phyloP scores from a whole-genome alignment of 2,113 vertebrate species.

The Urocynchramus pylzowi region DNA sequence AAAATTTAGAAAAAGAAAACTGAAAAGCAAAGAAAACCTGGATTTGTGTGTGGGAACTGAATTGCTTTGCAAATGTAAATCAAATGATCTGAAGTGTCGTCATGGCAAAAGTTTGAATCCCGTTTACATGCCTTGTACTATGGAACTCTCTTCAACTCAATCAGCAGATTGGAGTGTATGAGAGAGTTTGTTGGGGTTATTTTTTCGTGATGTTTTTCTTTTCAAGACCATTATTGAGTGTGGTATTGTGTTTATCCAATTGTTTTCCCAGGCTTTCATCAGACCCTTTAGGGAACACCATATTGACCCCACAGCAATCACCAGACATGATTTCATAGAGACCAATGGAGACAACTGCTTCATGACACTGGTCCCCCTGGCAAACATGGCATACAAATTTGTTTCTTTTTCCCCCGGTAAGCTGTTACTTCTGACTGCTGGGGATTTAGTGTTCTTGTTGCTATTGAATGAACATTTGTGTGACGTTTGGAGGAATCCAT shows the following conservation, averaged over 20 bases:
- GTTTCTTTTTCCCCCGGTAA: slow-evolving; percentile 84
- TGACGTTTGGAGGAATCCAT: not conserved
- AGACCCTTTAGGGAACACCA: slow-evolving; percentile 96
- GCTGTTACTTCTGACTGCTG: not conserved
- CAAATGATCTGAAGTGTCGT: not conserved
- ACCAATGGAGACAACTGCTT: slow-evolving; percentile 99
- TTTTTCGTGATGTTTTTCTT: not conserved
- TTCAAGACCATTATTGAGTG: not conserved
- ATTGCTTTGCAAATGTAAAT: not conserved
- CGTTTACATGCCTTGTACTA: not conserved
- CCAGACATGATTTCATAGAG: slow-evolving; percentile 96
- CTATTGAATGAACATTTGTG: not conserved
- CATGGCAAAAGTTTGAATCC: not conserved
- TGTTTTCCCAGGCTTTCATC: slow-evolving; percentile 87
- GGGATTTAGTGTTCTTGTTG: not conserved
- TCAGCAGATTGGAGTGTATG: not conserved
- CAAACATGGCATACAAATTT: slow-evolving; percentile 93
- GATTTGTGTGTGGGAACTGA: not conserved
- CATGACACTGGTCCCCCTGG: slow-evolving; percentile 86
- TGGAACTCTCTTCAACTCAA: not conserved
- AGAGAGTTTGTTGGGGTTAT: rapidly evolving
- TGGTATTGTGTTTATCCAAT: not conserved
- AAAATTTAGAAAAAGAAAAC: not conserved
- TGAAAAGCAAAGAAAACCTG: not conserved
- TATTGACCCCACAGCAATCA: slow-evolving; percentile 97